These are phyloP conservation scores for Plutella xylostella DNA, from an alignment of 2,888 invertebrate species.

Conservation along the genomic window DNA sequence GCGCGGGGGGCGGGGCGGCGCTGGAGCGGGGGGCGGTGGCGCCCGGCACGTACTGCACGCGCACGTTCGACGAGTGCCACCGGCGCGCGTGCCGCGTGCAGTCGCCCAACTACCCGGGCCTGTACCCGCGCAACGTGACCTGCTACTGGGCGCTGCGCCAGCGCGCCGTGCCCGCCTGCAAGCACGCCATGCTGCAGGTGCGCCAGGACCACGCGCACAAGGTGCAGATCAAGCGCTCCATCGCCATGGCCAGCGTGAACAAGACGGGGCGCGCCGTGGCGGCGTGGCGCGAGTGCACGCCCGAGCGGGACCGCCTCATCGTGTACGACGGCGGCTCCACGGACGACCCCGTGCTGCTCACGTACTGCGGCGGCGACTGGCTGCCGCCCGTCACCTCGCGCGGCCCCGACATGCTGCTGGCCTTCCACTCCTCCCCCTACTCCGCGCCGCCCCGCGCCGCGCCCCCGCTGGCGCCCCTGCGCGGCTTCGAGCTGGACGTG, in stretches of 20 bases:
- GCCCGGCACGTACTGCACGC: constrained; percentile 85
- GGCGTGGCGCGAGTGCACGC: constrained; percentile 87
- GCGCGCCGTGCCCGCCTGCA: constrained; percentile 87
- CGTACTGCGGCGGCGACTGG: constrained; percentile 91
- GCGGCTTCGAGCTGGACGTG: constrained; percentile 86
- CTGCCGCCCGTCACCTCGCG: constrained; percentile 78
- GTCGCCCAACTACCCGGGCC: constrained; percentile 92
- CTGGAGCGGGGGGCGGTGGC: constrained; percentile 87
- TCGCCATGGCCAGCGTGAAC: constrained; percentile 76
- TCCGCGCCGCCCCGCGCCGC: constrained; percentile 79
- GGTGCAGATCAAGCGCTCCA: constrained; percentile 76
- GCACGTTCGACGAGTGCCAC: constrained; percentile 88
- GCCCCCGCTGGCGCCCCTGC: constrained; percentile 74
- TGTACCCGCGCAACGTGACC: constrained; percentile 89
- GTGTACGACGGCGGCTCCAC: constrained; percentile 88
- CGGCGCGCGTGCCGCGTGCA: constrained; percentile 87
- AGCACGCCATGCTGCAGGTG: constrained; percentile 91
- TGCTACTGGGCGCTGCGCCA: constrained; percentile 91
- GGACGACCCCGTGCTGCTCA: constrained; percentile 85
- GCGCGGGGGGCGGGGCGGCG: constrained; percentile 86
- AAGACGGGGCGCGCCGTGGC: constrained; percentile 78
- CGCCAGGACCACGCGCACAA: constrained; percentile 81
- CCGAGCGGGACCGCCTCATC: constrained; percentile 84
- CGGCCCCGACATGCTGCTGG: constrained; percentile 87
- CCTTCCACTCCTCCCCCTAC: constrained; percentile 87